Evolutionary conservation across 2,113 vertebrate genomes (phyloP).

Genomic region (Centropus bengalensis): DNA sequence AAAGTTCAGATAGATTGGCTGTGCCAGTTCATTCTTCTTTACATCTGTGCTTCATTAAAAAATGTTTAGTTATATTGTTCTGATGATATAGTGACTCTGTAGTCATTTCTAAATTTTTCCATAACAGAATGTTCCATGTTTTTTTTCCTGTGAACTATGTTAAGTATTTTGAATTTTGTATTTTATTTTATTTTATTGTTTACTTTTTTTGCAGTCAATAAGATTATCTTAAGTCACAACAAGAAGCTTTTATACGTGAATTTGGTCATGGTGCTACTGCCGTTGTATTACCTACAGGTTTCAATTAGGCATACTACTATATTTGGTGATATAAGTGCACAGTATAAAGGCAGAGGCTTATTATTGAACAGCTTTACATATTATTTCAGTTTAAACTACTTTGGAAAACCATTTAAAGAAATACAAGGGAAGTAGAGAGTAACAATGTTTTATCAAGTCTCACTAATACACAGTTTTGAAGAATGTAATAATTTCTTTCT

Average conservation of each 20-base stretch:
- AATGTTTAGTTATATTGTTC: conserved; percentile 60
- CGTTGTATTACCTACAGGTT: background rate
- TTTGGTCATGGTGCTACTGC: background rate
- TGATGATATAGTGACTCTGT: conserved; percentile 24
- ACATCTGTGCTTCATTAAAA: conserved; percentile 80
- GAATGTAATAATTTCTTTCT: background rate
- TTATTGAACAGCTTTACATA: background rate
- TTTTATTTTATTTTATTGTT: background rate
- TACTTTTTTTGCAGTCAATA: background rate
- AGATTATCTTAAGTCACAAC: background rate
- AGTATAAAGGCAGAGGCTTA: background rate
- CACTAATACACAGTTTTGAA: background rate
- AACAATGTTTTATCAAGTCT: background rate
- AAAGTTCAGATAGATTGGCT: conserved; percentile 51
- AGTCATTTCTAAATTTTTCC: conserved; percentile 58
- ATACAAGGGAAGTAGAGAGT: background rate
- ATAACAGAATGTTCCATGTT: conserved; percentile 29
- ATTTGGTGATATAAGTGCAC: background rate
- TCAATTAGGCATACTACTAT: background rate
- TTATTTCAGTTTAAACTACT: background rate
- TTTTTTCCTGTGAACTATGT: conserved; percentile 12
- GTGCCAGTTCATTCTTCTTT: conserved; percentile 69
- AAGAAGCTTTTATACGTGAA: background rate
- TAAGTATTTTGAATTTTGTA: conserved; percentile 1
- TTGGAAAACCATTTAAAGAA: background rate